Conservation (phyloP, 2,113 vertebrate species). For the human (Homo sapiens) region GRCh38 chrX:118852001-118852500, state of each 20-base stretch:
- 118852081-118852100: background rate
- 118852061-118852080: background rate
- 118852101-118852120: background rate
- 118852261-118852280: background rate
- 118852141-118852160: background rate
- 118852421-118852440: no score
- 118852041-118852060: background rate
- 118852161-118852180: background rate
- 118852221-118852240: background rate
- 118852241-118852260: background rate
- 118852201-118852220: background rate
- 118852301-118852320: background rate
- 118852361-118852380: constrained; percentile 18
- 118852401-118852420: background rate
- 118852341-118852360: background rate
- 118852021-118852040: background rate
- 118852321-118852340: background rate
- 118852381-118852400: background rate
- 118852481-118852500: no score
- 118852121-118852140: background rate
- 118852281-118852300: background rate
- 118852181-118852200: background rate
- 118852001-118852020: background rate
- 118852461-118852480: background rate
- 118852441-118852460: constrained; percentile 6